Evolutionary conservation across 2,888 invertebrate species (phyloP), one percentile per base, ranked within the genome.

Genomic region (Polyommatus iphigenia): DNA sequence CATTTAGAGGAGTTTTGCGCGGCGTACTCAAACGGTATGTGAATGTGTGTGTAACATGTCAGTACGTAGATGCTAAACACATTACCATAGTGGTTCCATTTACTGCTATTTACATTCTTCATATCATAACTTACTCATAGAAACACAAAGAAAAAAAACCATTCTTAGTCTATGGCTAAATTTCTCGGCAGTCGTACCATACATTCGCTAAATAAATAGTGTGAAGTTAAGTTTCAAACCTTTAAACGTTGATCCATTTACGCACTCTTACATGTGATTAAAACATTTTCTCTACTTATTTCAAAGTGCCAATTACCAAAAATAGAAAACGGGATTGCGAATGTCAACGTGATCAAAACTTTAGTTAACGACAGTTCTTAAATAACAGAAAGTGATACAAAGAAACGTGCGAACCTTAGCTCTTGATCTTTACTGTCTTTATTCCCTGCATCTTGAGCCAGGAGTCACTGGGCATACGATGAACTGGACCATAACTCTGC

Each of bases 71-170:
- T 3, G 78, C 79, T 50, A 29, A 32, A 79, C 29, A 75, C 36
- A 71, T 46, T 71, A 81, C 81, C 83, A 87, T 87, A 88, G 91
- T 92, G 86, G 91, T 92, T 92, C 91, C 91, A 91, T 91, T 90
- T 88, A 87, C 24, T 24, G 76, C 29, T 67, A 6, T 2, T 7
- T 32, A 2, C 32, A 18, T 67, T 15, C 29, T 15, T 18, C 62
- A 67, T 15, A 15, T 8, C 7, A 20, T 59, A 20, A 7, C 0
- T 57, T 20, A 24, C 20, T 20, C 20, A 24, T 20, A 13, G 20
- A 29, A 24, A 24, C 20, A 24, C 3, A 24, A 81, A 41, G 10
- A 72, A 18, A 71, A 36, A 32, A 4, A n/a, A n/a, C n/a, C n/a
- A n/a, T 50, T 50, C 50, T 50, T 20, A 8, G 41, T 36, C 18